Evolutionary conservation across 2,888 invertebrate species (phyloP), one percentile per base, ranked within the genome.

Genomic region (Hyposoter didymator): DNA sequence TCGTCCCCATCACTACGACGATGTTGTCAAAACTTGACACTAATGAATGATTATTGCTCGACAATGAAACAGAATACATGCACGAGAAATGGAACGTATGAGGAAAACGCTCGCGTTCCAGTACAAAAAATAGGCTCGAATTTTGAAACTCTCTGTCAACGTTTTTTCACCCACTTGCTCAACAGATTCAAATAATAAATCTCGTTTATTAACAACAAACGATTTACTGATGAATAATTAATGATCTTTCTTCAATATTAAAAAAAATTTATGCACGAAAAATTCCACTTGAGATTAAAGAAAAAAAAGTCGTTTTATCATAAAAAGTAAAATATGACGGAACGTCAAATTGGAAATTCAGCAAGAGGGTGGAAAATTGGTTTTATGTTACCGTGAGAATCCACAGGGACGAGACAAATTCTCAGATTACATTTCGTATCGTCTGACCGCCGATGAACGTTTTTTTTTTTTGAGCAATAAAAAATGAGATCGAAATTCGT

Each of bases 301-400:
- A 8, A 10, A 55, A 59, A 22, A 59, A 28, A 22, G 28, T 12
- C 3, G 22, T 28, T 5, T 2, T 22, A 28, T 59, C 12, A 28
- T 59, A 55, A 12, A 22, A 22, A 22, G 55, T 59, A 14, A 39
- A 39, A 10, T 28, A 28, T 28, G 4, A 28, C 10, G 3, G 14
- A 28, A 28, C 14, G 7, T 28, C 28, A 59, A 59, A 7, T 28
- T 28, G 28, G 6, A 59, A 59, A 22, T 59, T 59, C 14, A 28
- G 5, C 14, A 28, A 28, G 22, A 55, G 59, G 28, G 28, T 45
- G 43, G 35, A 49, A 70, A 70, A 70, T 70, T 70, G 47, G 32
- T 70, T 32, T 32, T 6, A n/a, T 32, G n/a, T 70, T 70, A 70
- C 70, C 17, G 49, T 49, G 0, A 4, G 12, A 28, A 5, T 17